Percentiles rank a stretch among this genome's conserved stretches.
These are phyloP conservation scores for Aleiodes alternator DNA, from an alignment of 2,888 invertebrate species.

Conservation along the genomic window DNA sequence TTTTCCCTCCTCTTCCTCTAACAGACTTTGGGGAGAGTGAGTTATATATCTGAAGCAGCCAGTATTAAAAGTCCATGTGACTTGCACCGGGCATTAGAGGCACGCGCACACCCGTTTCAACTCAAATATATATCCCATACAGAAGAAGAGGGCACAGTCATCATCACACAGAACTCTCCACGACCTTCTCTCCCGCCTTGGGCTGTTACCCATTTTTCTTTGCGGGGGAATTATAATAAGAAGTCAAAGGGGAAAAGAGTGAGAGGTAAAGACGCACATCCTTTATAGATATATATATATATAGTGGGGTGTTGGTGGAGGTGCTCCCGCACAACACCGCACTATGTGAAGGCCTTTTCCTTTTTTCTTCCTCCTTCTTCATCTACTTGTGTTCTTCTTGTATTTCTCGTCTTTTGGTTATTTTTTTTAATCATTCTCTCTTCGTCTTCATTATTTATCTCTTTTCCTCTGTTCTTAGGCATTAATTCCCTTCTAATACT, in stretches of 20 bases:
- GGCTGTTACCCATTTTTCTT: conserved; percentile 48
- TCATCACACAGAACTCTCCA: conserved; percentile 3
- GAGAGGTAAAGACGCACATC: conserved; percentile 18
- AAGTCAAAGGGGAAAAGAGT: conserved; percentile 30
- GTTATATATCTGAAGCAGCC: not conserved
- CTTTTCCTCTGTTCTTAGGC: not conserved
- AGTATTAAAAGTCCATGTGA: conserved; percentile 26
- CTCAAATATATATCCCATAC: conserved; percentile 1
- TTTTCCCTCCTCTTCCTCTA: conserved; percentile 41
- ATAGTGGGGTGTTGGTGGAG: conserved; percentile 18
- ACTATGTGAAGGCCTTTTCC: conserved; percentile 21
- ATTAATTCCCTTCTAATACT: not conserved
- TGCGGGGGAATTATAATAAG: conserved; percentile 46
- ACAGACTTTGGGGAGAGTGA: not conserved
- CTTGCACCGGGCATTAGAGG: conserved; percentile 25
- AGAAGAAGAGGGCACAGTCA: not conserved
- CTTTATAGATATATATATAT: conserved; percentile 18
- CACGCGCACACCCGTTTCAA: conserved; percentile 24
- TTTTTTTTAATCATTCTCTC: not conserved
- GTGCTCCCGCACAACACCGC: not conserved
- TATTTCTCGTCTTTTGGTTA: not conserved
- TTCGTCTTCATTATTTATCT: not conserved
- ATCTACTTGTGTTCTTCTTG: not conserved
- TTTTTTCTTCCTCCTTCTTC: not conserved
- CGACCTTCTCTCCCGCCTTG: conserved; percentile 49